These are phyloP conservation scores for Micromesistius poutassou DNA, from an alignment of 2,797 vertebrate genomes.

Conservation along the genomic window DNA sequence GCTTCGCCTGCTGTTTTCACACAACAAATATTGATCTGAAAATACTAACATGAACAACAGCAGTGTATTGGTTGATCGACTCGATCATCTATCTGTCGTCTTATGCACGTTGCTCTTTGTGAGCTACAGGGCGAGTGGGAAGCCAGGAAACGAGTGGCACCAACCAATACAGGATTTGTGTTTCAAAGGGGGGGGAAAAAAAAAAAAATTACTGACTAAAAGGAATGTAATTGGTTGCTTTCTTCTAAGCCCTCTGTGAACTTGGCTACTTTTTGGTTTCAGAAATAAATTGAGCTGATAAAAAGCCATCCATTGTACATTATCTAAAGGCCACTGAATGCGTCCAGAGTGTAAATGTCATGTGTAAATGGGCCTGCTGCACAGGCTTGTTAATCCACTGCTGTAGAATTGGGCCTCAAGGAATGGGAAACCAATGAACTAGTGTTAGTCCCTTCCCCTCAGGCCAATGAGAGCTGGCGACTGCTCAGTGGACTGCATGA, in stretches of 20 bases:
- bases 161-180: neutral
- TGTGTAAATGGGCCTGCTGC: slow-evolving; percentile 46
- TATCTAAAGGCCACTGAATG: slow-evolving; percentile 61
- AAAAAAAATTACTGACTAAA: neutral
- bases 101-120: no score
- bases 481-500: slow-evolving; percentile 38
- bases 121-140: no score
- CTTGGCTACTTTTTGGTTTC: slow-evolving; percentile 23
- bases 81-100: no score
- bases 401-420: neutral
- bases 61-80: no score
- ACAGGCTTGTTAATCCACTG: slow-evolving; percentile 14
- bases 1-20: no score
- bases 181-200: neutral
- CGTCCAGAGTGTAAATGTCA: slow-evolving; percentile 60
- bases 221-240: neutral
- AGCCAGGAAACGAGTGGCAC: neutral
- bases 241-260: slow-evolving; percentile 36
- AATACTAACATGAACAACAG: no score
- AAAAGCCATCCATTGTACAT: slow-evolving; percentile 36
- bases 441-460: slow-evolving; percentile 19
- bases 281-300: slow-evolving; percentile 26
- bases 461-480: slow-evolving; percentile 29
- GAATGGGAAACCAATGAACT: slow-evolving; percentile 4
- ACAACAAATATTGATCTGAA: no score